These are phyloP conservation scores for Dryocosmus kuriphilus DNA, from an alignment of 2,888 invertebrate genomes.

Conservation along the genomic window DNA sequence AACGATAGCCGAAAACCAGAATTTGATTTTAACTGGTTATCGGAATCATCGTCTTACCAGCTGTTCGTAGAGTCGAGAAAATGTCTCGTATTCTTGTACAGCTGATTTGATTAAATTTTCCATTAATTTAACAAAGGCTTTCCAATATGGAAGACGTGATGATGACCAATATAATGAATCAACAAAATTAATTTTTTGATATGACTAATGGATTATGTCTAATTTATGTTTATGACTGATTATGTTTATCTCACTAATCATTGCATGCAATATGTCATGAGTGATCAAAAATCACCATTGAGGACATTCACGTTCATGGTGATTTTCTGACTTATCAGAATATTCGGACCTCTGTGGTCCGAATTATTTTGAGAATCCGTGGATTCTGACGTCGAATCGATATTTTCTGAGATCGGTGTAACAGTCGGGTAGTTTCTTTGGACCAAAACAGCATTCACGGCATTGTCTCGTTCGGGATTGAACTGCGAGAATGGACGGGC, in stretches of 20 bases:
- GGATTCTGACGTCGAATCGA: slow-evolving; percentile 46
- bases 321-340: slow-evolving; percentile 60
- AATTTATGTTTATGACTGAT: neutral
- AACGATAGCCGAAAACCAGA: neutral
- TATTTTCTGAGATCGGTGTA: slow-evolving; percentile 46
- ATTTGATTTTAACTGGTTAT: neutral
- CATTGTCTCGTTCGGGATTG: slow-evolving; percentile 63
- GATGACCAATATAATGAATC: neutral
- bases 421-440: slow-evolving; percentile 54
- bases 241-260: slow-evolving; percentile 12
- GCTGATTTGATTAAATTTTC: neutral
- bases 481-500: slow-evolving; percentile 60
- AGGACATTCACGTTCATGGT: slow-evolving; percentile 62
- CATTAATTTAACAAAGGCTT: neutral
- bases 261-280: neutral
- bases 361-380: slow-evolving; percentile 50
- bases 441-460: slow-evolving; percentile 57
- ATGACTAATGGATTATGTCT: neutral
- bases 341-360: slow-evolving; percentile 56
- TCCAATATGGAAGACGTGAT: slow-evolving; percentile 36
- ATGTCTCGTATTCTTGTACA: neutral
- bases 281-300: slow-evolving; percentile 53
- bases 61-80: neutral
- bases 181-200: neutral
- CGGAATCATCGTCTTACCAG: neutral